phyloP scores from a whole-genome alignment of 2,888 invertebrate genomes.

The Brenthis hecate region DNA sequence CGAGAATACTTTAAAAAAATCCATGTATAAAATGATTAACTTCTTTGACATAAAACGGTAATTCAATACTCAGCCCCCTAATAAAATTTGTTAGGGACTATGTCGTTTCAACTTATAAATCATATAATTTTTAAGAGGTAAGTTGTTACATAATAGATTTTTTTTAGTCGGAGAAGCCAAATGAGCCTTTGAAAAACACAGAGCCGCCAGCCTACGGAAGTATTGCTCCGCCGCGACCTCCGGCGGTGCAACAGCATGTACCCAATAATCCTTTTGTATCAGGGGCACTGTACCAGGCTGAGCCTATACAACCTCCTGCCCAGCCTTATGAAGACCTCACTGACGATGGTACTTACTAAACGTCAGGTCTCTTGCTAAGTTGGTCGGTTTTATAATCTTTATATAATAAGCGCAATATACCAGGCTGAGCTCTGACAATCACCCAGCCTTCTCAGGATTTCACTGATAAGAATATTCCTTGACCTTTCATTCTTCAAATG shows the following conservation, averaged over 20 bases:
- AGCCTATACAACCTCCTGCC: conserved; percentile 85
- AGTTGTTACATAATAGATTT: conserved; percentile 14
- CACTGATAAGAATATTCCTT: not conserved
- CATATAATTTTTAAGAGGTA: conserved; percentile 3
- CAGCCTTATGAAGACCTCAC: conserved; percentile 77
- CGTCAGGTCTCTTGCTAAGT: not conserved
- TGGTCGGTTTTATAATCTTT: conserved; percentile 9
- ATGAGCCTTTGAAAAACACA: conserved; percentile 64
- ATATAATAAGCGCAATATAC: conserved; percentile 14
- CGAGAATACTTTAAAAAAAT: too few relatives aligned
- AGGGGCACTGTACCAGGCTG: conserved; percentile 83
- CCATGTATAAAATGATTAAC: too few relatives aligned
- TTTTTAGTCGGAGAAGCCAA: conserved; percentile 65
- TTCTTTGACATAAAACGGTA: not conserved
- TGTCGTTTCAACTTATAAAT: not conserved
- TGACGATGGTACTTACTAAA: conserved; percentile 67
- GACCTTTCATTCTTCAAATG: too few relatives aligned
- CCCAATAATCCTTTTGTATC: conserved; percentile 83
- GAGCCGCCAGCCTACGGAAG: conserved; percentile 70
- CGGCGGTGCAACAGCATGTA: conserved; percentile 81
- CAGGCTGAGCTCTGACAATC: conserved; percentile 10
- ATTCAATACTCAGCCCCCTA: too few relatives aligned
- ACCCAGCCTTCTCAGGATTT: conserved; percentile 8
- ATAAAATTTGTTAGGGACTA: too few relatives aligned
- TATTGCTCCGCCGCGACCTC: conserved; percentile 66